Percentiles rank a stretch among this genome's conserved stretches.
phyloP scores from a whole-genome alignment of 2,113 vertebrate species.

The Turdus rufiventris region DNA sequence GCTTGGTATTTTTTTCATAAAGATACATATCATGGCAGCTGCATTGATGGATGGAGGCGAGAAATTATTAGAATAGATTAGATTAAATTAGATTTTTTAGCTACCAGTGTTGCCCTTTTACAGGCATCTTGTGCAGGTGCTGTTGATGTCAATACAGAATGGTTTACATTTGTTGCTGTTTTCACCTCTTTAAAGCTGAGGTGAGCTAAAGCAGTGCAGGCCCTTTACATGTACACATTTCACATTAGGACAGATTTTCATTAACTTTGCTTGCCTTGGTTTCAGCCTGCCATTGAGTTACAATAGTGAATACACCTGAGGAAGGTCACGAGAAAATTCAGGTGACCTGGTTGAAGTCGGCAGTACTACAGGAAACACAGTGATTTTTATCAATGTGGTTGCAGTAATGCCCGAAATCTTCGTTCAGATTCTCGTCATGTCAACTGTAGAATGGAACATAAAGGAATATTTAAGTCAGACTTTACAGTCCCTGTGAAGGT shows the following conservation, averaged over 20 bases:
- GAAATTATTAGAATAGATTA: background rate
- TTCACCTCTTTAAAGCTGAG: background rate
- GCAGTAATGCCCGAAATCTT: background rate
- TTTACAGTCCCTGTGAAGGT: background rate
- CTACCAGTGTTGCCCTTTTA: background rate
- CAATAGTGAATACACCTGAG: background rate
- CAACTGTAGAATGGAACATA: background rate
- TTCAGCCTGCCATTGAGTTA: background rate
- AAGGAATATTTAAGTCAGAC: background rate
- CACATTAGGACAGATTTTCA: background rate
- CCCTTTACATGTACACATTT: background rate
- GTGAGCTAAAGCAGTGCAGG: background rate
- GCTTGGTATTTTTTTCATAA: background rate
- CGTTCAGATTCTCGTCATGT: background rate
- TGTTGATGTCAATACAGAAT: background rate
- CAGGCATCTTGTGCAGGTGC: background rate
- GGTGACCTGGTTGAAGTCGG: background rate
- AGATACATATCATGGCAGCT: accelerated
- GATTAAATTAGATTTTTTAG: background rate
- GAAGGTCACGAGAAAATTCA: background rate
- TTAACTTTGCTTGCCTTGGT: background rate
- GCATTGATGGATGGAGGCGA: background rate
- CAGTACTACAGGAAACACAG: background rate
- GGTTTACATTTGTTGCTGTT: background rate
- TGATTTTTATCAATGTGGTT: background rate